Evolutionary conservation across 92 coral and sea anemone genomes (phyloP).

Genomic region (Phymanthus crucifer): DNA sequence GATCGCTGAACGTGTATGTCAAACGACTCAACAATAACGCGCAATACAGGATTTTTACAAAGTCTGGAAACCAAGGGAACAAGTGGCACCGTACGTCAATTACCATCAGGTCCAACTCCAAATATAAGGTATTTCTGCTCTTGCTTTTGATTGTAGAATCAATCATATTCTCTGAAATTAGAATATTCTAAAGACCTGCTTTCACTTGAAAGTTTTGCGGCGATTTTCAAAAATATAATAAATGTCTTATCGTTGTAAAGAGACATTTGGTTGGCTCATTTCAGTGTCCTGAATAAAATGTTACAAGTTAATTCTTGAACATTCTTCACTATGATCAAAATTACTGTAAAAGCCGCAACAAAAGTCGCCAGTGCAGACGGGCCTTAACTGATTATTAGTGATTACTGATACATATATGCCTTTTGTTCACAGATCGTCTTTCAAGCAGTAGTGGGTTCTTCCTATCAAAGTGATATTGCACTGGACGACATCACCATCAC

Average conservation of each 20-base stretch:
- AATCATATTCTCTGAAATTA: too few species aligned
- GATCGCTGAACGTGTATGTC: slow-evolving; percentile 57
- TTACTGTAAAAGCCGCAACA: too few species aligned
- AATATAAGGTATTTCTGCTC: slow-evolving; percentile 52
- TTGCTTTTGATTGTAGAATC: too few species aligned
- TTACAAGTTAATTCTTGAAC: too few species aligned
- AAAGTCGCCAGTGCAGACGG: not conserved
- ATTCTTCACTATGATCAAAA: too few species aligned
- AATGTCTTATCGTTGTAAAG: too few species aligned
- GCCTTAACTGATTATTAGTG: not conserved
- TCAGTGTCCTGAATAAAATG: too few species aligned
- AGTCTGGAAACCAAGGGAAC: slow-evolving; percentile 76
- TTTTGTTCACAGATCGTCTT: slow-evolving; percentile 18
- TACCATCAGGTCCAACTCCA: slow-evolving; percentile 34
- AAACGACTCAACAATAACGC: slow-evolving; percentile 14
- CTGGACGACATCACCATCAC: slow-evolving; percentile 12
- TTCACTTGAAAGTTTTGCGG: too few species aligned
- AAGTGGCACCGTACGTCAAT: slow-evolving; percentile 55
- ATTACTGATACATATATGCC: not conserved
- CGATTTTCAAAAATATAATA: too few species aligned
- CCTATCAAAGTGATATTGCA: slow-evolving; percentile 19
- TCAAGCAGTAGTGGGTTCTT: slow-evolving; percentile 1
- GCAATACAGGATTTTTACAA: slow-evolving; percentile 44
- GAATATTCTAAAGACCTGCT: too few species aligned
- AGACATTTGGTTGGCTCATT: too few species aligned